Evolutionary conservation across 2,113 vertebrate genomes (phyloP).

Genomic region (Clinocottus analis): DNA sequence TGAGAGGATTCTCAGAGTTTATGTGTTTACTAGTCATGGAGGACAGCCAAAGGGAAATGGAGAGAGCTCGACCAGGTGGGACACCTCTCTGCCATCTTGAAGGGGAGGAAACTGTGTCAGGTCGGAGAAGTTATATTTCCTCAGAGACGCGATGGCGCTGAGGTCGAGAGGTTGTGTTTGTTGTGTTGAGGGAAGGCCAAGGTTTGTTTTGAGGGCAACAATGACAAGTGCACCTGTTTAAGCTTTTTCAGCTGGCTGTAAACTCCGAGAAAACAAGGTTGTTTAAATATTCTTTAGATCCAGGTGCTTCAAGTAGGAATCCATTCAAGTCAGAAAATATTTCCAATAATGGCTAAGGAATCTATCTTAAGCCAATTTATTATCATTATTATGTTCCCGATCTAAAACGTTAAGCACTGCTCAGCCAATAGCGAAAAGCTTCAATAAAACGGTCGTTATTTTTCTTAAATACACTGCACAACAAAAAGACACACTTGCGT

Average conservation of each 20-base stretch:
- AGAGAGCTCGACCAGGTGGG: slow-evolving; percentile 29
- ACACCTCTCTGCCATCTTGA: background rate
- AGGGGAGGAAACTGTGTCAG: background rate
- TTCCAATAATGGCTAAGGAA: slow-evolving; percentile 12
- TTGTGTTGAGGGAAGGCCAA: slow-evolving; percentile 18
- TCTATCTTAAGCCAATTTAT: background rate
- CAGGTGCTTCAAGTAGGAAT: background rate
- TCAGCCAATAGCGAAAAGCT: background rate
- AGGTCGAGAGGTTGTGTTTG: slow-evolving; percentile 18
- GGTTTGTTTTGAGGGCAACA: background rate
- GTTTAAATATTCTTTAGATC: background rate
- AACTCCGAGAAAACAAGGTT: background rate
- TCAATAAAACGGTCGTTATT: background rate
- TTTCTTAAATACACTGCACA: background rate
- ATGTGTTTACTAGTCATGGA: slow-evolving; percentile 57
- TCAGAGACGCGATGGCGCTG: slow-evolving; percentile 1
- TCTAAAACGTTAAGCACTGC: background rate
- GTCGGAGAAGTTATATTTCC: slow-evolving; percentile 18
- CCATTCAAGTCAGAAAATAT: background rate
- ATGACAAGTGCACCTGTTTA: slow-evolving; percentile 28
- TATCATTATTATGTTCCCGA: background rate
- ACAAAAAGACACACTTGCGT: background rate
- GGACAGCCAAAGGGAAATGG: slow-evolving; percentile 28
- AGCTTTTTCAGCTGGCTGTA: background rate
- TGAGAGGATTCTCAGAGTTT: slow-evolving; percentile 39